Conservation (phyloP, 2,113 vertebrate species). For the Corythoichthys haematopterus region DNA sequence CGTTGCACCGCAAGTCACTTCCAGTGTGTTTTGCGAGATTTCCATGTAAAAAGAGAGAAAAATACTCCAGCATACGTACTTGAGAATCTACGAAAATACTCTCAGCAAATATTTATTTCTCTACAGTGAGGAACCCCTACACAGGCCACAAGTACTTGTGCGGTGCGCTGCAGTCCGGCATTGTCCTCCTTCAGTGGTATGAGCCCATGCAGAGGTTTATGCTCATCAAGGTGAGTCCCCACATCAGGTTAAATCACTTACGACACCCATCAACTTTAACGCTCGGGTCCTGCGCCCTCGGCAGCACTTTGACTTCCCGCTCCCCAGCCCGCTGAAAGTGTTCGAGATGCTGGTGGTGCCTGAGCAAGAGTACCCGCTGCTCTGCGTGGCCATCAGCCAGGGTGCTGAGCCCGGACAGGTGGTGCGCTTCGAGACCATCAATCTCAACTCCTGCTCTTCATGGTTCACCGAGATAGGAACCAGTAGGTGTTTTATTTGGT, state of each 20-base stretch:
- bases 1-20: no score
- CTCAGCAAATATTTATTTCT: not conserved
- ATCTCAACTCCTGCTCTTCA: slow-evolving; percentile 96
- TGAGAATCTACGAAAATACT: no score
- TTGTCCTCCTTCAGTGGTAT: slow-evolving; percentile 98
- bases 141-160: slow-evolving; percentile 96
- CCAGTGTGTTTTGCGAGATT: not conserved
- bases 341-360: slow-evolving; percentile 98
- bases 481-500: slow-evolving; percentile 64
- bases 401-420: slow-evolving; percentile 82
- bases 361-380: slow-evolving; percentile 94
- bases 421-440: slow-evolving; percentile 97
- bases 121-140: slow-evolving; percentile 90
- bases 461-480: slow-evolving; percentile 95
- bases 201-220: slow-evolving; percentile 99
- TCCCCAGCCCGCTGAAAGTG: slow-evolving; percentile 90
- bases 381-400: slow-evolving; percentile 91
- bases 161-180: slow-evolving; percentile 91
- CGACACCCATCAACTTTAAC: not conserved
- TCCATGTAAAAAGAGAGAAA: no score
- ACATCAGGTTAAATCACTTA: not conserved
- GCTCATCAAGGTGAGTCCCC: slow-evolving; percentile 88
- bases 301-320: slow-evolving; percentile 97
- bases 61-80: no score
- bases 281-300: not conserved